Percentiles rank a stretch among this genome's conserved stretches.
These are phyloP conservation scores for Halcyon leucocephala DNA, from an alignment of 2,797 vertebrate species.

Conservation along the genomic window DNA sequence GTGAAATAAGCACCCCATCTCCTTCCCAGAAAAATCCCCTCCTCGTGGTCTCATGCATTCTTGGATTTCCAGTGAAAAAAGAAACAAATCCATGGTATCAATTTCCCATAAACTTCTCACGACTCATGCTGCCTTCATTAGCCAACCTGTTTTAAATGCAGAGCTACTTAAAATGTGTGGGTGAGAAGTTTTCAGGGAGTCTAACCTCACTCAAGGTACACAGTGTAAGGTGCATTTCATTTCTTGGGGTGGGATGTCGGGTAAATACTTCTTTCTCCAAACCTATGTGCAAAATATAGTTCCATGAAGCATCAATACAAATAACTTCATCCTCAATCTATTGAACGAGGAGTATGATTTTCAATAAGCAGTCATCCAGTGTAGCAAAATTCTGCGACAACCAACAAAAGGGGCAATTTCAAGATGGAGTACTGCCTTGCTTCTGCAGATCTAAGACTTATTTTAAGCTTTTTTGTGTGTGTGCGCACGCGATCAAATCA, in stretches of 20 bases:
- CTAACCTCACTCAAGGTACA: neutral
- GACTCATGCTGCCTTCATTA: neutral
- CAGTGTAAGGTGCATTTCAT: neutral
- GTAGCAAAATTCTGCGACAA: neutral
- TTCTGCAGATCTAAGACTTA: slow-evolving; percentile 51
- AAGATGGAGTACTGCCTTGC: neutral
- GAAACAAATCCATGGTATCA: neutral
- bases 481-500: slow-evolving; percentile 48
- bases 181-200: neutral
- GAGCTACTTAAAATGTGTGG: rapidly evolving
- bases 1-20: neutral
- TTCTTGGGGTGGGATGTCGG: neutral
- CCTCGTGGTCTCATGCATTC: rapidly evolving
- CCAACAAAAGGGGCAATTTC: slow-evolving; percentile 51
- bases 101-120: neutral
- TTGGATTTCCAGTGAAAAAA: neutral
- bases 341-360: neutral
- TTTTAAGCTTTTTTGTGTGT: slow-evolving; percentile 25
- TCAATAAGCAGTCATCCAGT: slow-evolving; percentile 6
- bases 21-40: neutral
- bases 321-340: neutral
- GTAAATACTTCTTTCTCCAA: neutral
- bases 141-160: neutral
- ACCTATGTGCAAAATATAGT: neutral
- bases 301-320: neutral